phyloP scores from a whole-genome alignment of 2,888 invertebrate species.

The Harpagoxenus sublaevis region DNA sequence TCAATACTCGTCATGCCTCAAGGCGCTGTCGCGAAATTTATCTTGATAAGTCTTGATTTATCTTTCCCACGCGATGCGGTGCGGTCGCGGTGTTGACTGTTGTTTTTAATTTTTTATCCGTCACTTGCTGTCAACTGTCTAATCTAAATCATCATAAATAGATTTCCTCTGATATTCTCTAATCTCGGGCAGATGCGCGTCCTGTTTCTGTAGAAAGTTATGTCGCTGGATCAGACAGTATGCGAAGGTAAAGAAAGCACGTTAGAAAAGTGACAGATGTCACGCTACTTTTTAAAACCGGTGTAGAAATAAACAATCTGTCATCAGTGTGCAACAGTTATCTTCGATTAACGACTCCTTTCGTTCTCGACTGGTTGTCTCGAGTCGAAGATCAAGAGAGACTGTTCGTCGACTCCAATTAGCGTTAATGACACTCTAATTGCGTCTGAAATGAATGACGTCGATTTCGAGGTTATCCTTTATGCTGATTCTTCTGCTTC shows the following conservation, averaged over 20 bases:
- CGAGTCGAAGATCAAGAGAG: not conserved
- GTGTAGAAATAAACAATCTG: not conserved
- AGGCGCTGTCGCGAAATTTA: not conserved
- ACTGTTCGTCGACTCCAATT: not conserved
- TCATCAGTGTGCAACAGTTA: not conserved
- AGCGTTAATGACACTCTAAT: not conserved
- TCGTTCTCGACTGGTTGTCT: not conserved
- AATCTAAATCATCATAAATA: not conserved
- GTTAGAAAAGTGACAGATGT: not conserved
- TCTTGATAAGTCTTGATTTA: not conserved
- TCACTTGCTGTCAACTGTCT: not conserved
- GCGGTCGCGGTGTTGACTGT: not conserved
- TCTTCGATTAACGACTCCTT: not conserved
- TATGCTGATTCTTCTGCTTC: slow-evolving; percentile 57
- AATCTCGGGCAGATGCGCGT: slow-evolving; percentile 35
- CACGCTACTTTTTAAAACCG: not conserved
- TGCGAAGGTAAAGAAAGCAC: slow-evolving; percentile 92
- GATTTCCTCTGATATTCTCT: not conserved
- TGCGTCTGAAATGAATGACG: not conserved
- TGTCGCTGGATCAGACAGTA: slow-evolving; percentile 96
- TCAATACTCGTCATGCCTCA: too few relatives aligned
- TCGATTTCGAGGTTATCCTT: slow-evolving; percentile 62
- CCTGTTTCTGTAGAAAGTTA: slow-evolving; percentile 80
- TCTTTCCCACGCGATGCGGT: not conserved
- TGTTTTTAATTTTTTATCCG: not conserved